phyloP scores from a whole-genome alignment of 2,888 invertebrate genomes.

The Philonicus albiceps region DNA sequence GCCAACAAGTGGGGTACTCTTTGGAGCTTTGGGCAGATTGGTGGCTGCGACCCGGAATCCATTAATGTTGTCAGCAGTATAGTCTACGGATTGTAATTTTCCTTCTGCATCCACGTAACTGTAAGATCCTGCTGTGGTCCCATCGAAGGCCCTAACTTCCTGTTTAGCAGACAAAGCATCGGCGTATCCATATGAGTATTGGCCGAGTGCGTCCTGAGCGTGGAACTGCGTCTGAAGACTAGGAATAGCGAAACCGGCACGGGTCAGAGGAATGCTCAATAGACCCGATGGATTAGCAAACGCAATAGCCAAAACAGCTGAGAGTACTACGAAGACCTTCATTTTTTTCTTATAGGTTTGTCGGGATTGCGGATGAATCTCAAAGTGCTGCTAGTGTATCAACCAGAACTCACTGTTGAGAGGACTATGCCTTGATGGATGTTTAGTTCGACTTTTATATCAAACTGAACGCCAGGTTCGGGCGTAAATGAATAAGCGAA shows the following conservation, averaged over 20 bases:
- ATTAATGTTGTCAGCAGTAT: conserved; percentile 64
- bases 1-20: background rate
- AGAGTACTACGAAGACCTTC: conserved; percentile 55
- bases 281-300: conserved; percentile 44
- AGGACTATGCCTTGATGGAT: conserved; percentile 32
- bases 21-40: conserved; percentile 62
- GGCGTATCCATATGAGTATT: conserved; percentile 67
- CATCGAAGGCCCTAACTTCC: conserved; percentile 65
- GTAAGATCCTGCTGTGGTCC: conserved; percentile 66
- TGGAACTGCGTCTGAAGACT: conserved; percentile 62
- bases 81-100: conserved; percentile 65
- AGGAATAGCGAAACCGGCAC: background rate
- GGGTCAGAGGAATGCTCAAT: background rate
- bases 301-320: conserved; percentile 53
- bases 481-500: background rate
- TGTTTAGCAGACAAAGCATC: conserved; percentile 66
- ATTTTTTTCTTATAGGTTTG: conserved; percentile 50
- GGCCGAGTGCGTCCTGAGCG: conserved; percentile 67
- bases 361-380: conserved; percentile 12
- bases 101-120: conserved; percentile 67
- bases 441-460: conserved; percentile 1
- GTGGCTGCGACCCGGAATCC: conserved; percentile 68
- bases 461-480: background rate
- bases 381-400: conserved; percentile 54
- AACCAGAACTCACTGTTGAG: conserved; percentile 57